These are phyloP conservation scores for Actias luna DNA, from an alignment of 2,888 invertebrate genomes.

Conservation along the genomic window DNA sequence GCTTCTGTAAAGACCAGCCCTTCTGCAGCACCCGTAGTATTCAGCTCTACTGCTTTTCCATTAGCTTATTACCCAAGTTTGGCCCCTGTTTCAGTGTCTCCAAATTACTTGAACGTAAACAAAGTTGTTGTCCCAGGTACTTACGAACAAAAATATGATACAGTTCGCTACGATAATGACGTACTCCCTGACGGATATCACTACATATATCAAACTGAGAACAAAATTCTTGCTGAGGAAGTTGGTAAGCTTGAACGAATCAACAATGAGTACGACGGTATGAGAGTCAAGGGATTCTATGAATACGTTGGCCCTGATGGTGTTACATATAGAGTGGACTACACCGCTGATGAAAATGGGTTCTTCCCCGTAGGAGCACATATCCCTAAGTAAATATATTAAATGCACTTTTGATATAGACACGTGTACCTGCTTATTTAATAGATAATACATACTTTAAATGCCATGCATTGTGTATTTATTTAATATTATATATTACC, in stretches of 20 bases:
- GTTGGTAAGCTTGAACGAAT: conserved; percentile 61
- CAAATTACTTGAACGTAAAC: neutral
- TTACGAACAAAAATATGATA: conserved; percentile 68
- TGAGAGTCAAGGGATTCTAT: conserved; percentile 68
- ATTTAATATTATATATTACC: neutral
- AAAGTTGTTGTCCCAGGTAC: conserved; percentile 23
- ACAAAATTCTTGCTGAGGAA: conserved; percentile 74
- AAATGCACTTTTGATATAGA: conserved; percentile 3
- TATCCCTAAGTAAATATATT: conserved; percentile 48
- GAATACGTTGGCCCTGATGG: conserved; percentile 72
- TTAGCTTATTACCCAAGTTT: neutral
- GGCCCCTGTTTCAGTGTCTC: neutral
- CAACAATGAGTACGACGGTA: conserved; percentile 50
- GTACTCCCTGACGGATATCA: conserved; percentile 66
- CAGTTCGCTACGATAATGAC: conserved; percentile 68
- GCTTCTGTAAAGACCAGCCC: neutral
- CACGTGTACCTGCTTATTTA: conserved; percentile 15
- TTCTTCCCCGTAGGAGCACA: conserved; percentile 63
- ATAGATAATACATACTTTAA: conserved; percentile 12
- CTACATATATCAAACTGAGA: conserved; percentile 75
- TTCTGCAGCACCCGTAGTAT: neutral
- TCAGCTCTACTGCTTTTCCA: neutral
- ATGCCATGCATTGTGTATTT: neutral
- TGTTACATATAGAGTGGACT: conserved; percentile 72
- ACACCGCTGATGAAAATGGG: conserved; percentile 73